phyloP scores from a whole-genome alignment of 2,113 vertebrate genomes.

The Pyxicephalus adspersus region DNA sequence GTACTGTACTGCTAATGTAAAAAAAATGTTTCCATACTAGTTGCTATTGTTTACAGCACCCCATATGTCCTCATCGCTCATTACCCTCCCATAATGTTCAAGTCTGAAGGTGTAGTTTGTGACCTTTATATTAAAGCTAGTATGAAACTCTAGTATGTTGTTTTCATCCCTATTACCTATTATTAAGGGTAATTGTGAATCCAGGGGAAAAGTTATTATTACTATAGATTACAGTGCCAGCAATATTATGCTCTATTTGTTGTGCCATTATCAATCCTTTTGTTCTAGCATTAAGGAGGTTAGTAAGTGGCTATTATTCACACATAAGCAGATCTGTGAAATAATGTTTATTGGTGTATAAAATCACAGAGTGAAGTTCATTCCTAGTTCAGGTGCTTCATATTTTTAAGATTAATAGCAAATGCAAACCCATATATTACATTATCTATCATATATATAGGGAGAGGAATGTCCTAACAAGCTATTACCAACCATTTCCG shows the following conservation, averaged over 20 bases:
- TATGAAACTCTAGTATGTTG: not conserved
- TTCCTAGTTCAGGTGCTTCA: slow-evolving; percentile 18
- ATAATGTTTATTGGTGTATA: slow-evolving; percentile 26
- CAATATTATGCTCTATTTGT: slow-evolving; percentile 24
- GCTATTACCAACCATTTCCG: slow-evolving; percentile 4
- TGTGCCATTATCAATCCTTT: slow-evolving; percentile 10
- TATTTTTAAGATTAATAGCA: not conserved
- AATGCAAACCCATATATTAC: not conserved
- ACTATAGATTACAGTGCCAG: not conserved
- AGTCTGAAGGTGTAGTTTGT: too few relatives aligned
- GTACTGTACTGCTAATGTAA: too few relatives aligned
- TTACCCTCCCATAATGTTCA: too few relatives aligned
- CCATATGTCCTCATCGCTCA: too few relatives aligned
- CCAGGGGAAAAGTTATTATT: slow-evolving; percentile 18
- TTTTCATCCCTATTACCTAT: not conserved
- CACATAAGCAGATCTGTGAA: not conserved
- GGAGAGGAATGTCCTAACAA: not conserved
- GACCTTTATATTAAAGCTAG: not conserved
- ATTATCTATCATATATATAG: slow-evolving; percentile 26
- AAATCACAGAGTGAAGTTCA: slow-evolving; percentile 34
- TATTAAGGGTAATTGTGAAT: slow-evolving; percentile 36
- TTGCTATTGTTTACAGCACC: too few relatives aligned
- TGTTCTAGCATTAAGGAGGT: not conserved
- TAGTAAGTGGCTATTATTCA: slow-evolving; percentile 20
- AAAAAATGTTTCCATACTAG: too few relatives aligned